phyloP scores from a whole-genome alignment of 2,797 vertebrate species.

The Hybognathus amarus region DNA sequence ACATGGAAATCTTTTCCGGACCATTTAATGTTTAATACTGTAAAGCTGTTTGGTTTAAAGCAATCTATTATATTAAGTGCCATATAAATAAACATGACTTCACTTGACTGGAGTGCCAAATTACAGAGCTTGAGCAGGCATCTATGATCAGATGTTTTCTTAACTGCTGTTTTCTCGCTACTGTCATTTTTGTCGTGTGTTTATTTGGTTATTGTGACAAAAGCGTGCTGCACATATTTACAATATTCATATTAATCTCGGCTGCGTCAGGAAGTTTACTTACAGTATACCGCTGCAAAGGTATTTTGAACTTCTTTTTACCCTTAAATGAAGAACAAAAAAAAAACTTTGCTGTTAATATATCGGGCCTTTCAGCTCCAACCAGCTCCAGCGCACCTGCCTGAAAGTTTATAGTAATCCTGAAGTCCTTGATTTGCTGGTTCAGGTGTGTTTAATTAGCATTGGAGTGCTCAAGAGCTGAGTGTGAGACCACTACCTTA shows the following conservation, averaged over 20 bases:
- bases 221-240: no score
- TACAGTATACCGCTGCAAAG: not conserved
- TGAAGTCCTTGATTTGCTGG: not conserved
- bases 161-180: no score
- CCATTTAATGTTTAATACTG: no score
- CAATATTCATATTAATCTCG: no score
- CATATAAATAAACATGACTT: not conserved
- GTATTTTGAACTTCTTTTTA: not conserved
- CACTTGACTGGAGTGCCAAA: not conserved
- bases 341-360: not conserved
- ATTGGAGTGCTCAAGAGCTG: not conserved
- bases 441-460: not conserved
- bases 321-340: not conserved
- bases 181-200: no score
- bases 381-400: not conserved
- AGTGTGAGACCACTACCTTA: not conserved
- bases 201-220: no score
- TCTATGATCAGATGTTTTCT: no score
- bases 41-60: no score
- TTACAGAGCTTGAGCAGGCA: no score
- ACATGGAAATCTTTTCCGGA: no score
- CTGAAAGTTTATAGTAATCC: not conserved
- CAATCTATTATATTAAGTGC: no score
- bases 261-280: not conserved
- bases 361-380: not conserved